These are phyloP conservation scores for Drosophila carrolli DNA, from an alignment of 1,140 invertebrate species.

Conservation along the genomic window DNA sequence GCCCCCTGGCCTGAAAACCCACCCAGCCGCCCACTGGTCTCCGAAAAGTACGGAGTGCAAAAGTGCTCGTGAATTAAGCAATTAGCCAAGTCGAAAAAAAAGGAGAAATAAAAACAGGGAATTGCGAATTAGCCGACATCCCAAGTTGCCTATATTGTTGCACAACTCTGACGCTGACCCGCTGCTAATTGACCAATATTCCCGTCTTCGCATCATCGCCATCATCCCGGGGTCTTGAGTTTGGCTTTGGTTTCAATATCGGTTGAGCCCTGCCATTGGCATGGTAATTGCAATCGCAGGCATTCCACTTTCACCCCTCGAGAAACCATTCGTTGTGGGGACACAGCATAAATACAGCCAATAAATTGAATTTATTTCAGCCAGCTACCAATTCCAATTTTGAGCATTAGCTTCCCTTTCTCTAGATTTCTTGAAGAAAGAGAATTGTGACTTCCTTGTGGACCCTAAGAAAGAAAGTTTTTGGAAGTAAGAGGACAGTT, in stretches of 20 bases:
- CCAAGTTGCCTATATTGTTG: conserved; percentile 23
- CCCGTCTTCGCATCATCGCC: conserved; percentile 24
- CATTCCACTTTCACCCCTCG: conserved; percentile 35
- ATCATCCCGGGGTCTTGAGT: neutral
- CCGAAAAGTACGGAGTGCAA: conserved; percentile 36
- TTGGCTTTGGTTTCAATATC: conserved; percentile 7
- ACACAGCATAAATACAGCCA: conserved; percentile 50
- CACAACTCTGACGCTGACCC: conserved; percentile 14
- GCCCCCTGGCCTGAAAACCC: neutral
- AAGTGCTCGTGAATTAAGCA: conserved; percentile 66
- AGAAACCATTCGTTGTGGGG: conserved; percentile 12
- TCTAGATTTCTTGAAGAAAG: neutral
- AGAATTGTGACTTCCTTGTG: neutral
- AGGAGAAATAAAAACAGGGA: conserved; percentile 18
- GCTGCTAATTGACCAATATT: conserved; percentile 50
- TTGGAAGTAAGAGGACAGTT: neutral
- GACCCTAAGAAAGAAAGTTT: neutral
- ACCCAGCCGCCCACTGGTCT: neutral
- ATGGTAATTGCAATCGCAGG: conserved; percentile 54
- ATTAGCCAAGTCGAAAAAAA: conserved; percentile 44
- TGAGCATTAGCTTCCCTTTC: conserved; percentile 44
- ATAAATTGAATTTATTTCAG: conserved; percentile 75
- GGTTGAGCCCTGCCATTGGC: conserved; percentile 28
- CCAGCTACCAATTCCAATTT: conserved; percentile 46
- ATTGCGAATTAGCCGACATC: conserved; percentile 45